Evolutionary conservation across 2,888 invertebrate species (phyloP), one percentile per base, ranked within the genome.

Genomic region (Pollenia griseotomentosa): DNA sequence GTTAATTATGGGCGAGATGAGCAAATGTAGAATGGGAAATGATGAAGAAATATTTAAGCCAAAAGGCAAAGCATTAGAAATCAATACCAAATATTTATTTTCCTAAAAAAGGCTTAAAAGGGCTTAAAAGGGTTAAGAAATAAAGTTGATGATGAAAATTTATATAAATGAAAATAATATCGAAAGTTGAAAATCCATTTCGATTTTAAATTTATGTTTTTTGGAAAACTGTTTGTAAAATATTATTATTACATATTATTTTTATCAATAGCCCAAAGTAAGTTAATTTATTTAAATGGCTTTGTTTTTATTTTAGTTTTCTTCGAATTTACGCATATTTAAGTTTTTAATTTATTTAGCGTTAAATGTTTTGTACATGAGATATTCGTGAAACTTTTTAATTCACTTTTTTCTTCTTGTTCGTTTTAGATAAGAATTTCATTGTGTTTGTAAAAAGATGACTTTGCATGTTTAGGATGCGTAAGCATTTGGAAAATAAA

Each of bases 21-120:
- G 55, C n/a, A 16, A 55, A 12, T 44, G 2, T 12, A 11, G 16
- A 3, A 14, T 61, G 7, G 16, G 33, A 61, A 7, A 40, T 10
- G 16, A 33, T 33, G 2, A 59, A 44, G 16, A 14, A 19, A 48
- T 55, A 73, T 33, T 33, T 33, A 48, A 4, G 53, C 66, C 73
- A 66, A 74, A 33, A 77, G 81, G 44, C 19, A 59, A 23, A 42
- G 16, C 74, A 86, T 74, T 82, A 79, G 68, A 82, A 78, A 82
- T 86, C 59, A 71, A 82, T 86, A 82, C 42, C n/a, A 40, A 66
- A 53, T 44, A 23, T 19, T 59, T 48, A 79, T 6, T 42, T 19
- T n/a, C 19, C 1, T 0, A 7, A 12, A 6, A 14, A 53, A 53
- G 5, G 44, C 5, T 42, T 59, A 48, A 6, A 46, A 9, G 2